Evolutionary conservation across 2,888 invertebrate species (phyloP), one percentile per base, ranked within the genome.

Genomic region (Tenthredo distinguenda): DNA sequence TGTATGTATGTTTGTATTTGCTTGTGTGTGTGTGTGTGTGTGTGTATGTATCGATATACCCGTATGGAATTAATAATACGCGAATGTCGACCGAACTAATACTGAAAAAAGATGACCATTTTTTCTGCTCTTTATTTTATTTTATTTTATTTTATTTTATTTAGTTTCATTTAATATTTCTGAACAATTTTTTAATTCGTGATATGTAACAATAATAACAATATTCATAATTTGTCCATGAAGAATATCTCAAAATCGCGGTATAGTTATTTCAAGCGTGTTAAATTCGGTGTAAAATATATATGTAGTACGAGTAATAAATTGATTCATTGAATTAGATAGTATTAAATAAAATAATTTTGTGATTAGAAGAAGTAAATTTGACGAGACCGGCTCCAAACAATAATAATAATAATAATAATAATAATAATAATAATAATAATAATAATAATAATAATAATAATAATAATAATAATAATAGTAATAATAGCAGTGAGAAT

Each of bases 11-110:
- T 85, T 21, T 85, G 76, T 86, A 40, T 31, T 62, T 86, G 84
- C 72, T 18, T 87, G 83, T 86, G 83, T 58, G 37, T 76, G 71
- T 86, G 83, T 85, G 50, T 87, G 47, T 87, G 82, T 87, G 85
- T 87, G 68, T 86, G 84, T 86, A 31, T 84, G 62, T 68, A 74
- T 86, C 50, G 88, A 87, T 88, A 87, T 87, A 86, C 88, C 88
- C 88, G 86, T 87, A 87, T 87, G 86, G 87, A 87, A 88, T 87
- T 89, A 88, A 9, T 40, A 37, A 47, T n/a, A n/a, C 55, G 55
- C 6, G n/a, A 55, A 55, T 55, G n/a, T 55, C 7, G 6, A 7
- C 55, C 55, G 7, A 55, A n/a, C 55, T 55, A 55, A 55, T 55
- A 55, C n/a, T n/a, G 7, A 7, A n/a, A 55, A n/a, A 55, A 55